phyloP scores from a whole-genome alignment of 2,888 invertebrate species.

The Cremastinae sp. region DNA sequence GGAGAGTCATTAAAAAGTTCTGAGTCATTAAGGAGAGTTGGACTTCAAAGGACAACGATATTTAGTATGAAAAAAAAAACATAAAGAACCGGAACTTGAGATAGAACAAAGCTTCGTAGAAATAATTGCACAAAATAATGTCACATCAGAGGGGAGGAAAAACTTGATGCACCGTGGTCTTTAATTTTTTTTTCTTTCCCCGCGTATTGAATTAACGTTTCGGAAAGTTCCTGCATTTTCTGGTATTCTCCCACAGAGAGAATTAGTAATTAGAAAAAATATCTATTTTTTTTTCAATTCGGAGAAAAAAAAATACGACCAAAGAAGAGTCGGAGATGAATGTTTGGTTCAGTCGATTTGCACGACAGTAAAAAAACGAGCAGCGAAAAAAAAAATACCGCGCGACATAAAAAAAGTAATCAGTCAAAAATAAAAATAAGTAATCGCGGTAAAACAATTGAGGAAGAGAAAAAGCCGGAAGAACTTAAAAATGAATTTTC shows the following conservation, averaged over 20 bases:
- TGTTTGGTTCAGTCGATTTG: too few species aligned
- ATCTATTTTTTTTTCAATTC: not conserved
- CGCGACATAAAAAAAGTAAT: too few species aligned
- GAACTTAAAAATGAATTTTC: slow-evolving; percentile 61
- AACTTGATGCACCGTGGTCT: not conserved
- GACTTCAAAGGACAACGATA: slow-evolving; percentile 12
- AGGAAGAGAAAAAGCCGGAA: too few species aligned
- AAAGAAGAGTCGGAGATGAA: too few species aligned
- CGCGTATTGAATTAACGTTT: slow-evolving; percentile 15
- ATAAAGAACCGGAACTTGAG: not conserved
- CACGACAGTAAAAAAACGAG: too few species aligned
- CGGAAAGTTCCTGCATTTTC: not conserved
- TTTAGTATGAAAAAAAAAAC: not conserved
- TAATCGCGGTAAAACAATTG: too few species aligned
- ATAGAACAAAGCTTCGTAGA: slow-evolving; percentile 1
- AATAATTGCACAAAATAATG: not conserved
- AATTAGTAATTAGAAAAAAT: slow-evolving; percentile 15
- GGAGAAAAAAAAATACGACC: not conserved
- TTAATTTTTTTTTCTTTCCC: slow-evolving; percentile 10
- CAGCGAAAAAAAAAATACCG: too few species aligned
- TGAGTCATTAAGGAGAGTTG: not conserved
- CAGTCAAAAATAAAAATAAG: too few species aligned
- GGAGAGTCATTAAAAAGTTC: slow-evolving; percentile 20
- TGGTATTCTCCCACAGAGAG: slow-evolving; percentile 3
- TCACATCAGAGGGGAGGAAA: slow-evolving; percentile 8